Percentiles rank a stretch among this genome's conserved stretches.
Conservation (phyloP, 1,140 invertebrate species). For the Drosophila melanica region DNA sequence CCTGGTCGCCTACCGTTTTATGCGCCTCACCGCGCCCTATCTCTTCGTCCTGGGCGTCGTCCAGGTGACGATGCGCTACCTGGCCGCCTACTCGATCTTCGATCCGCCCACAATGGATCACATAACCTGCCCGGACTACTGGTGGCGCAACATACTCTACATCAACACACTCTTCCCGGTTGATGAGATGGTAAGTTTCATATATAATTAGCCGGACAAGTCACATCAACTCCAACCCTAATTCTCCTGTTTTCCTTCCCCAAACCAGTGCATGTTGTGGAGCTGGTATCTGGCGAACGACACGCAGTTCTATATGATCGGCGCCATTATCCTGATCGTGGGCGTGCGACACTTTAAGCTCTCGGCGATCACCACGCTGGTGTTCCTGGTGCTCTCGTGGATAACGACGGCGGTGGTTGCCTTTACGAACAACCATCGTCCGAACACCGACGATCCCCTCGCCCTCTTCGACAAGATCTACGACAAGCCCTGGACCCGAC, state of each 20-base stretch:
- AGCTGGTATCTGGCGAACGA: slow-evolving; percentile 95
- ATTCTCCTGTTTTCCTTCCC: not conserved
- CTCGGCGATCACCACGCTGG: slow-evolving; percentile 86
- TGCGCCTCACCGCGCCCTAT: slow-evolving; percentile 93
- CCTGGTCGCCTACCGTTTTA: slow-evolving; percentile 91
- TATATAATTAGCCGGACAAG: too few relatives aligned
- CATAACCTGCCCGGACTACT: slow-evolving; percentile 91
- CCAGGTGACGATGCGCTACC: slow-evolving; percentile 92
- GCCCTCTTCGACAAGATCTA: slow-evolving; percentile 94
- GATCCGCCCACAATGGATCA: slow-evolving; percentile 92
- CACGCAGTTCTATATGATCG: slow-evolving; percentile 92
- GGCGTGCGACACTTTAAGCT: slow-evolving; percentile 90
- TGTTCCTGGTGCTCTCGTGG: slow-evolving; percentile 90
- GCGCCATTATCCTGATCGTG: slow-evolving; percentile 90
- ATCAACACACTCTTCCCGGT: slow-evolving; percentile 93
- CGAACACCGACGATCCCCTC: slow-evolving; percentile 91
- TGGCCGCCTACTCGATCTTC: slow-evolving; percentile 91
- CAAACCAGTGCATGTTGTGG: slow-evolving; percentile 92
- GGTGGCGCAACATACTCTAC: slow-evolving; percentile 94
- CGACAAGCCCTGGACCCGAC: slow-evolving; percentile 93
- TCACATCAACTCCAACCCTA: not conserved
- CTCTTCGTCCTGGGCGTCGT: slow-evolving; percentile 92
- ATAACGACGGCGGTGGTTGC: slow-evolving; percentile 91
- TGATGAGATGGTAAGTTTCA: slow-evolving; percentile 90
- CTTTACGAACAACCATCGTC: slow-evolving; percentile 91